Base-by-base conservation (phyloP, 2,888 invertebrate genomes). In the Lithophane ornitopus region DNA sequence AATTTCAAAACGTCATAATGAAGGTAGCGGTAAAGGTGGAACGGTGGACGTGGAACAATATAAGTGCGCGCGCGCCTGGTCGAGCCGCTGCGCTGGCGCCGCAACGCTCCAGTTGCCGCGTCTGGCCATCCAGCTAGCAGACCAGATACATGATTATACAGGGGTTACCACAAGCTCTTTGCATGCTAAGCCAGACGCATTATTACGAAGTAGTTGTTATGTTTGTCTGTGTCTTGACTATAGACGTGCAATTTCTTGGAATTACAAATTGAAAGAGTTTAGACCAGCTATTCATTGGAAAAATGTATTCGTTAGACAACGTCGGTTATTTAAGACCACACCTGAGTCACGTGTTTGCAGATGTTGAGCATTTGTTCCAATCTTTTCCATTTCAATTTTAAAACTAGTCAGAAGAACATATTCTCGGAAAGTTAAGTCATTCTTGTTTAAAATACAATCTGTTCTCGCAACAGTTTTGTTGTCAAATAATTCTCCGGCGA, bases 31-130 rank as follows among this genome's bases (percentile, higher is more conserved):
- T 91, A 92, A 89, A 87, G 89, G 87, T 88, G 86, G 90, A 91
- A 93, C 92, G 54, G 72, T 72, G 72, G 73, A 72, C 44, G 54
- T 72, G 72, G 72, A 72, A 72, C 72, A 94, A 93, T 94, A 92
- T 91, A 90, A 85, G 93, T 92, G 93, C 93, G 87, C 90, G 92
- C 92, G 93, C 80, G 85, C 77, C 85, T 79, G 80, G 84, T 54
- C 19, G 52, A 54, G 67, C 84, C 85, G 81, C 75, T 91, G 95
- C 85, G 81, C 75, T 91, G 95, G 95, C 95, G 95, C 95, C 95
- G 93, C 85, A 90, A 94, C 95, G 96, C 95, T 96, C 95, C 94
- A 95, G 92, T 95, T 95, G 92, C 87, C 87, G 78, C 89, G 87
- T 87, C 87, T 87, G 87, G 85, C 78, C 85, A 80, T 79, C 82